Evolutionary conservation across 2,113 vertebrate genomes (phyloP).

Genomic region (Megaceryle torquata): DNA sequence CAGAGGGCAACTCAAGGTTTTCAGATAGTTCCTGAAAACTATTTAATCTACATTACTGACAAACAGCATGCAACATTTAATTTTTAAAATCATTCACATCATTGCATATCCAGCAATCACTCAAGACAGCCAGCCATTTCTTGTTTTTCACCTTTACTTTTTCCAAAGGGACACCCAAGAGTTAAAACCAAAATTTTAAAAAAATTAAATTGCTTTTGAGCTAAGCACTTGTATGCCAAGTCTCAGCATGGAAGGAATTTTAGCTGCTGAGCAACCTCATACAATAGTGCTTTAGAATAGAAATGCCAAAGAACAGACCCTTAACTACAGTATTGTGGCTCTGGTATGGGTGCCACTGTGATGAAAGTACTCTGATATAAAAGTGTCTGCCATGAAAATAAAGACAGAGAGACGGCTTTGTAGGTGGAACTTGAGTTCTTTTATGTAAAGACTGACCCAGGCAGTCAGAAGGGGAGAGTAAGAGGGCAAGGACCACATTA

Average conservation of each 20-base stretch:
- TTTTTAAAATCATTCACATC: background rate
- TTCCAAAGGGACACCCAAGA: background rate
- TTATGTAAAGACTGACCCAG: conserved; percentile 67
- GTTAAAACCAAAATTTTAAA: conserved; percentile 51
- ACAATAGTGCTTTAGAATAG: conserved; percentile 70
- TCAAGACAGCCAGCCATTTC: background rate
- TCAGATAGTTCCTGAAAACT: background rate
- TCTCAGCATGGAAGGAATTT: conserved; percentile 71
- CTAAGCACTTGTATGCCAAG: conserved; percentile 65
- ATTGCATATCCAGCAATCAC: background rate
- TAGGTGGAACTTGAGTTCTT: conserved; percentile 69
- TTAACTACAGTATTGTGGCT: conserved; percentile 72
- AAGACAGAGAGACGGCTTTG: conserved; percentile 70
- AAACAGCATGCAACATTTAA: background rate
- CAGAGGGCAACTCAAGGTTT: background rate
- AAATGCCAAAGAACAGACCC: conserved; percentile 70
- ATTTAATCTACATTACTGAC: background rate
- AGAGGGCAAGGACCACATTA: conserved; percentile 66
- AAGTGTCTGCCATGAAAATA: conserved; percentile 72
- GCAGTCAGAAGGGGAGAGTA: conserved; percentile 64
- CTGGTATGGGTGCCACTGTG: conserved; percentile 72
- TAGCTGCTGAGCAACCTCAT: conserved; percentile 71
- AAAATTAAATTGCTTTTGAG: conserved; percentile 67
- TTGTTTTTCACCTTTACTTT: conserved; percentile 2
- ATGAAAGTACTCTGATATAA: conserved; percentile 73